Evolutionary conservation across 2,113 vertebrate species (phyloP).

Genomic region (Suricata suricatta): DNA sequence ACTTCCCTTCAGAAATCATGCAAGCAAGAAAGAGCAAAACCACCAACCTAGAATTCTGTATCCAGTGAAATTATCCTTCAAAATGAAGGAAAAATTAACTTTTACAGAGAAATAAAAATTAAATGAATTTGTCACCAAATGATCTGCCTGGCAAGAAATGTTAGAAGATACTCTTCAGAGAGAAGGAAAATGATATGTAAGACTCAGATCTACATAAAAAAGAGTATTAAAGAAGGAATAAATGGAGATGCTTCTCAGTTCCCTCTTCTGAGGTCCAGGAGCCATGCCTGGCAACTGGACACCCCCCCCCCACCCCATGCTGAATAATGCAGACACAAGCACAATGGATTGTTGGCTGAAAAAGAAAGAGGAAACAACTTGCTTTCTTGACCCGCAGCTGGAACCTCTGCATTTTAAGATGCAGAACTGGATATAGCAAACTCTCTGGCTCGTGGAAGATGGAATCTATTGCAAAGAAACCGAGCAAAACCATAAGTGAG

Average conservation of each 20-base stretch:
- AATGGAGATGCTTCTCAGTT: not conserved
- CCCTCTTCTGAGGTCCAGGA: not conserved
- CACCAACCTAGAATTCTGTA: constrained; percentile 19
- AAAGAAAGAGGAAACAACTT: not conserved
- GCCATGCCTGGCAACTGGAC: too few species aligned
- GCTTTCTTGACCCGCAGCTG: not conserved
- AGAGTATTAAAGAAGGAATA: not conserved
- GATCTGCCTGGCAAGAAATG: not conserved
- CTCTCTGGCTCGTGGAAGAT: not conserved
- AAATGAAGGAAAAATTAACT: not conserved
- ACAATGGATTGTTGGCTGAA: not conserved
- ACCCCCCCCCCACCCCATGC: too few species aligned
- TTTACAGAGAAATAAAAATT: not conserved
- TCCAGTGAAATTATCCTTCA: not conserved
- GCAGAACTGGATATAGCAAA: not conserved
- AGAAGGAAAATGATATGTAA: constrained; percentile 14
- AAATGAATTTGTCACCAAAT: not conserved
- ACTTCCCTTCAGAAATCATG: not conserved
- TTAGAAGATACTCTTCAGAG: not conserved
- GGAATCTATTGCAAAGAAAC: not conserved
- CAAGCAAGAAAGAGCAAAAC: not conserved
- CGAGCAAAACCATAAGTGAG: not conserved
- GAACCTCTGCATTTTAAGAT: not conserved
- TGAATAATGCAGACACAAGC: not conserved
- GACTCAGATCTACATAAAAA: not conserved